Conservation (phyloP, 2,888 invertebrate species). For the Oscheius onirici region DNA sequence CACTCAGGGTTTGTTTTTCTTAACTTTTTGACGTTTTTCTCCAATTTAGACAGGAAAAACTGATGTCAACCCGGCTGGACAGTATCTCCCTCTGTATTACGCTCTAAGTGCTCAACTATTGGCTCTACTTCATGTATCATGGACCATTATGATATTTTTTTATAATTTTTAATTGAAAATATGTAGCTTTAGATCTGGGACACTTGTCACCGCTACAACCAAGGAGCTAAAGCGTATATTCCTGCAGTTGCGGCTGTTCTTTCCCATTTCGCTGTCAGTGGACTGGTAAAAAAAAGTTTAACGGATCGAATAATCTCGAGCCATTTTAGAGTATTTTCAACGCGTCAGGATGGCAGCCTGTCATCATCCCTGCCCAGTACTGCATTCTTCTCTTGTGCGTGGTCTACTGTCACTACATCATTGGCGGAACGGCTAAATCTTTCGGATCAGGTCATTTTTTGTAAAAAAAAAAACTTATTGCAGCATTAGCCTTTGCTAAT, state of each 20-base stretch:
- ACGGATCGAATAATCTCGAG: background rate
- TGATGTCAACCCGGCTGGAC: constrained; percentile 40
- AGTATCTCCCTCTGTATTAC: constrained; percentile 47
- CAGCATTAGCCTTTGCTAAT: too few species aligned
- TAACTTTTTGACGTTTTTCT: background rate
- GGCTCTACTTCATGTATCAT: constrained; percentile 84
- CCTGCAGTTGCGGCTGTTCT: constrained; percentile 44
- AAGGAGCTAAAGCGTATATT: constrained; percentile 34
- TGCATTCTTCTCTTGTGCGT: constrained; percentile 46
- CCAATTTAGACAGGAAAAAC: background rate
- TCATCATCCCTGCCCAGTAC: constrained; percentile 44
- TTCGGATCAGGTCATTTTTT: constrained; percentile 38
- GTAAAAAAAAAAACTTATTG: too few species aligned
- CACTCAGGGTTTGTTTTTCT: constrained; percentile 34
- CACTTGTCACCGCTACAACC: constrained; percentile 43
- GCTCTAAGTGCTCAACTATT: constrained; percentile 42
- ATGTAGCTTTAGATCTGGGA: constrained; percentile 48
- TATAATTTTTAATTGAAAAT: background rate
- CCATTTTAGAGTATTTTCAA: constrained; percentile 41
- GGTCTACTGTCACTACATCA: constrained; percentile 50
- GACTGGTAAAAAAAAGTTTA: constrained; percentile 37
- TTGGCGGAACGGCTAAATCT: constrained; percentile 42
- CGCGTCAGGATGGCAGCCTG: constrained; percentile 36
- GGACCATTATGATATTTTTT: constrained; percentile 77
- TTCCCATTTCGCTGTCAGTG: constrained; percentile 41